phyloP scores from a whole-genome alignment of 2,797 vertebrate species.

The Champsocephalus gunnari region DNA sequence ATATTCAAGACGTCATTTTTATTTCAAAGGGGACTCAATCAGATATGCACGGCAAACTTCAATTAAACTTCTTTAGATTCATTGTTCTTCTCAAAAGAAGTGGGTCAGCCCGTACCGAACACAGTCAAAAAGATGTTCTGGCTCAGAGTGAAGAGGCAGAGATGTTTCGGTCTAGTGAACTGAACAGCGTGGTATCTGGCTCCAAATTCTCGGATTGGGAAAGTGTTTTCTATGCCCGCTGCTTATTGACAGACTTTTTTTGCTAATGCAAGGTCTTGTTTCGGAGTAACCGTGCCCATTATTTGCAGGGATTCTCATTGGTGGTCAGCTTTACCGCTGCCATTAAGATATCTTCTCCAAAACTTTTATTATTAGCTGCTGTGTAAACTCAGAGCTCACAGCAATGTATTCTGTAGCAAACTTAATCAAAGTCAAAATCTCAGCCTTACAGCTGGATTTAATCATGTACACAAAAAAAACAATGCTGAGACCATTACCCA shows the following conservation, averaged over 20 bases:
- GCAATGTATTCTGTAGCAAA: slow-evolving; percentile 19
- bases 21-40: slow-evolving; percentile 71
- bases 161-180: slow-evolving; percentile 74
- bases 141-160: slow-evolving; percentile 64
- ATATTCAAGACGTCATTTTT: slow-evolving; percentile 71
- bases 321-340: slow-evolving; percentile 24
- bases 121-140: slow-evolving; percentile 68
- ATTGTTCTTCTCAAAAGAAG: slow-evolving; percentile 70
- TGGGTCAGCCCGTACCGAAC: slow-evolving; percentile 68
- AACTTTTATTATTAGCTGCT: slow-evolving; percentile 14
- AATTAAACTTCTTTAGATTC: slow-evolving; percentile 73
- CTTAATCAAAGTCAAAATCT: slow-evolving; percentile 37
- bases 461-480: slow-evolving; percentile 41
- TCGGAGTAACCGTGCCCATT: slow-evolving; percentile 51
- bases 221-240: slow-evolving; percentile 61
- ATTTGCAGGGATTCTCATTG: slow-evolving; percentile 44
- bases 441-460: slow-evolving; percentile 27
- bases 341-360: slow-evolving; percentile 29
- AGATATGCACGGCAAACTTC: slow-evolving; percentile 72
- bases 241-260: slow-evolving; percentile 67
- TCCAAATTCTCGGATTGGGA: slow-evolving; percentile 62
- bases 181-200: slow-evolving; percentile 60
- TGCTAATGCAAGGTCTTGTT: slow-evolving; percentile 58
- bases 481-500: slow-evolving; percentile 27
- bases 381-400: slow-evolving; percentile 26